These are phyloP conservation scores for Hyperoplus immaculatus DNA, from an alignment of 2,797 vertebrate genomes.

Conservation along the genomic window DNA sequence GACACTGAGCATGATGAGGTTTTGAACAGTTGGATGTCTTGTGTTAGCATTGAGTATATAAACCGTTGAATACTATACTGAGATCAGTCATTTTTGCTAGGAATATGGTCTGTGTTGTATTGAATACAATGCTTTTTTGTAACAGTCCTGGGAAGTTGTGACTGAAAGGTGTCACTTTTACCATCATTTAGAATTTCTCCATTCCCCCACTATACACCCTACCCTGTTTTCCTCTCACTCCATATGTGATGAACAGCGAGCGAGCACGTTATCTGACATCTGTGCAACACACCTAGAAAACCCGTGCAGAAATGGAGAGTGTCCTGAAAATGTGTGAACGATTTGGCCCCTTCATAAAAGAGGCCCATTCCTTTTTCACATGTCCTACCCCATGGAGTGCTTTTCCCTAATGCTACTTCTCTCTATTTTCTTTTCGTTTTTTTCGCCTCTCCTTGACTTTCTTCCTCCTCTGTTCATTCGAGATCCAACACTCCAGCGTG, in stretches of 20 bases:
- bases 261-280: slow-evolving; percentile 81
- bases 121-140: slow-evolving; percentile 42
- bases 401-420: slow-evolving; percentile 38
- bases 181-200: slow-evolving; percentile 41
- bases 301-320: slow-evolving; percentile 63
- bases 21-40: slow-evolving; percentile 51
- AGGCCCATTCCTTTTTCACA: slow-evolving; percentile 85
- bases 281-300: slow-evolving; percentile 82
- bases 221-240: slow-evolving; percentile 40
- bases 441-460: slow-evolving; percentile 34
- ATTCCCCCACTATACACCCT: slow-evolving; percentile 11
- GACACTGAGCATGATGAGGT: slow-evolving; percentile 38
- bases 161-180: slow-evolving; percentile 50
- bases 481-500: slow-evolving; percentile 11
- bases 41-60: slow-evolving; percentile 45
- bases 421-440: neutral
- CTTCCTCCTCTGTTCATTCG: slow-evolving; percentile 41
- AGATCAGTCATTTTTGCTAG: slow-evolving; percentile 60
- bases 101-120: slow-evolving; percentile 4
- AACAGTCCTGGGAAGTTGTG: slow-evolving; percentile 43
- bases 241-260: slow-evolving; percentile 72
- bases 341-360: slow-evolving; percentile 85
- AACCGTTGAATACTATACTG: slow-evolving; percentile 19
- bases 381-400: slow-evolving; percentile 76
- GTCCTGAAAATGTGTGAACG: slow-evolving; percentile 86